Base-by-base conservation (phyloP, 1,140 invertebrate species). In the Drosophila bocki region DNA sequence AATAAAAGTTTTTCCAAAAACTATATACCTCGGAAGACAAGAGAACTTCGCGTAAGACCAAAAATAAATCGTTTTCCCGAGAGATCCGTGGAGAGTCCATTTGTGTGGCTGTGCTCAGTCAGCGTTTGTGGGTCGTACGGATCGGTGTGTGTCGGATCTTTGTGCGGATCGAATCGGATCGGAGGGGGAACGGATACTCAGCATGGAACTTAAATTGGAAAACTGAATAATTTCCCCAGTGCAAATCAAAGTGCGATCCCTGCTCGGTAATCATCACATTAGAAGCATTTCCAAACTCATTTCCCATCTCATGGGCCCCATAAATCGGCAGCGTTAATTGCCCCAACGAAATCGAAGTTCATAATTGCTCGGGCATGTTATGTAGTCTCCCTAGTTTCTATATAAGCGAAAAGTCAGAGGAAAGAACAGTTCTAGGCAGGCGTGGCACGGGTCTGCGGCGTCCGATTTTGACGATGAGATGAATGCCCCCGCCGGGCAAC, bases 351-450 rank as follows among this genome's bases (percentile, higher is more conserved):
- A 74, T 74, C 70, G 53, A 74, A 74, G 54, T 74, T 60, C 53
- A 74, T 74, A 74, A 74, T 74, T 74, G 54, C 54, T 72, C 70
- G 70, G 70, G 51, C 54, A 51, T 58, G 70, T 74, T 74, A 74
- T 74, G 70, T 74, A 74, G 70, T 74, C 65, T n/a, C 17, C 17
- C 19, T 17, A 17, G 48, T 29, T 9, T 72, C 51, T 58, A 37
- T 71, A 70, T 71, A 71, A 70, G 69, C 35, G 48, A 71, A 47
- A 39, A 39, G 19, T 29, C 11, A 53, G 32, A 17, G 35, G 48
- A 39, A 33, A 8, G 29, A 26, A 57, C 29, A 72, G 65, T 59
- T 72, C 44, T 70, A 65, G 53, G 11, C 53, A 71, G 69, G 64
- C 70, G 72, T 75, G 61, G 67, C 67, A 70, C 63, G 48, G 65